Base-by-base conservation (phyloP, 2,888 invertebrate species). In the Allolobophora icterica region DNA sequence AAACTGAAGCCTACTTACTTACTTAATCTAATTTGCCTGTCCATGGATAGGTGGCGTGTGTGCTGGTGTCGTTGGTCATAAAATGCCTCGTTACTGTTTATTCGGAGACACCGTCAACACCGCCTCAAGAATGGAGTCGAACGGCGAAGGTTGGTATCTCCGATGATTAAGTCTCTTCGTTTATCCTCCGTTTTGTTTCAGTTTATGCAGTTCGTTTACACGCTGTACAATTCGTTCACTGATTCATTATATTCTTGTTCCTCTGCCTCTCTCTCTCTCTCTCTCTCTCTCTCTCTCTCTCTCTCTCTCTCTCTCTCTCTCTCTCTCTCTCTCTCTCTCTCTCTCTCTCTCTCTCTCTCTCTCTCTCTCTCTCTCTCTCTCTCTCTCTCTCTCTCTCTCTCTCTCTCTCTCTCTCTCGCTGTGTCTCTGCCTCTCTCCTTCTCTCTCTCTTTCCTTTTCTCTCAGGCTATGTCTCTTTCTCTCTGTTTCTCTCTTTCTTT, bases 41-140 rank as follows among this genome's bases (percentile, higher is more conserved):
- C 35, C 33, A 24, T 38, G 33, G 13, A 33, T 33, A 91, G 91
- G 91, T 84, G 89, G 89, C 40, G 91, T 91, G n/a, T 91, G 91
- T 90, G 91, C 91, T 13, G 91, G 91, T 21, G 91, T 91, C 71
- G 91, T 91, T 34, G 91, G 91, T 15, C 91, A 91, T 21, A 91
- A 91, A 52, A 91, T 91, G 91, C 91, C 91, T 21, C 24, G 91
- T 45, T 92, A 92, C 42, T 92, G 92, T 83, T 71, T 92, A 11
- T 92, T 92, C 34, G 92, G 92, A 38, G 92, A 92, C 89, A 92
- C 92, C 1, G 92, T 92, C n/a, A 92, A 92, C 87, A 92, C 92
- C 11, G 92, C 92, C 30, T 92, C 92, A 11, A 91, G 92, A 84
- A 92, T 92, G 91, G 91, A 91, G 34, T 91, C 91, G 24, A 91